Conservation (phyloP, 1,140 invertebrate genomes). For the Drosophila ambigua region DNA sequence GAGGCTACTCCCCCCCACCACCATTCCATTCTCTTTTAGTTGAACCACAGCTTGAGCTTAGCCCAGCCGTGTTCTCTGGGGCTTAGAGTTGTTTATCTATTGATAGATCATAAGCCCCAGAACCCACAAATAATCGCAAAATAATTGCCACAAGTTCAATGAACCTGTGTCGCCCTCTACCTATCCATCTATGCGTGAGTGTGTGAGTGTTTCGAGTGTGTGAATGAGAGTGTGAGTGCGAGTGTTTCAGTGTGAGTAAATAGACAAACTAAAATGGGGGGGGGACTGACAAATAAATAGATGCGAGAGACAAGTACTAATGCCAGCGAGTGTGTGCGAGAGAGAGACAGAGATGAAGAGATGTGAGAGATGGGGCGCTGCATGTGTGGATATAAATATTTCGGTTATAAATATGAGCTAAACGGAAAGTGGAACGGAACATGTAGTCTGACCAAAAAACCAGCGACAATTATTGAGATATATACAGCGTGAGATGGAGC, state of each 20-base stretch:
- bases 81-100: constrained; percentile 21
- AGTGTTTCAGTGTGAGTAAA: too few relatives aligned
- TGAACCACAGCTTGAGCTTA: background rate
- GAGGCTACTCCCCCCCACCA: too few relatives aligned
- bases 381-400: constrained; percentile 59
- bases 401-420: constrained; percentile 50
- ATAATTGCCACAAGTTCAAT: constrained; percentile 68
- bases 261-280: constrained; percentile 8
- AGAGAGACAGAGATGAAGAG: background rate
- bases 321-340: background rate
- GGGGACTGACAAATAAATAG: constrained; percentile 23
- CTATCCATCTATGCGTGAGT: background rate
- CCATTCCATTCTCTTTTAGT: too few relatives aligned
- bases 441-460: constrained; percentile 31
- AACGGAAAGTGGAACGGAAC: constrained; percentile 16
- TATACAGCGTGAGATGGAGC: background rate
- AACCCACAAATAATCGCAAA: constrained; percentile 63
- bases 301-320: constrained; percentile 31
- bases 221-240: too few relatives aligned
- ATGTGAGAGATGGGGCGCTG: background rate
- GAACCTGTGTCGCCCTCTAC: constrained; percentile 33
- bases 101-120: constrained; percentile 53
- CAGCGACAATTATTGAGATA: background rate
- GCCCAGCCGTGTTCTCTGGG: constrained; percentile 9
- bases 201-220: too few relatives aligned